Evolutionary conservation across 1,140 invertebrate species (phyloP).

Genomic region (Hyphantria cunea): DNA sequence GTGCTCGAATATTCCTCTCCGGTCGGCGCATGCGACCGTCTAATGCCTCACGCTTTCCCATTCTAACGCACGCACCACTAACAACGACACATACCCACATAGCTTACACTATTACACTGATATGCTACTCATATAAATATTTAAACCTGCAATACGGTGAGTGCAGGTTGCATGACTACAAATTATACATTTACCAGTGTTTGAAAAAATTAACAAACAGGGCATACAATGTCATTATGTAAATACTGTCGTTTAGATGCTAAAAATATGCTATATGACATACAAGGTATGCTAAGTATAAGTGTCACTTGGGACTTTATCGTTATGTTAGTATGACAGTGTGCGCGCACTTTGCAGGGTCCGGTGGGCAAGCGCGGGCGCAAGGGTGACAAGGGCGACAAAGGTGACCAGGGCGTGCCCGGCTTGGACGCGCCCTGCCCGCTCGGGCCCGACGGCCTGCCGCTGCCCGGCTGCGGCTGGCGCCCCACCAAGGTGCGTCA

Average conservation of each 20-base stretch:
- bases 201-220: no score
- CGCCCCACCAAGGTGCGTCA: slow-evolving; percentile 89
- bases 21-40: slow-evolving; percentile 15
- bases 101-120: background rate
- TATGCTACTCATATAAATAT: no score
- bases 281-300: no score
- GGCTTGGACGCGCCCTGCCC: slow-evolving; percentile 98
- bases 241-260: no score
- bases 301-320: background rate
- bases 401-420: slow-evolving; percentile 97
- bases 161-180: no score
- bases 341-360: slow-evolving; percentile 83
- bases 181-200: no score
- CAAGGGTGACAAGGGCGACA: slow-evolving; percentile 94
- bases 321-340: slow-evolving; percentile 17
- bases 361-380: slow-evolving; percentile 93
- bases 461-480: slow-evolving; percentile 97
- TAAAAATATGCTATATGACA: no score
- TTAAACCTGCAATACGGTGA: no score
- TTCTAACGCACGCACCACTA: slow-evolving; percentile 40
- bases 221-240: no score
- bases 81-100: slow-evolving; percentile 4
- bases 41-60: slow-evolving; percentile 7
- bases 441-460: slow-evolving; percentile 95
- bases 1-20: background rate